Percentiles rank a stretch among this genome's conserved stretches.
These are phyloP conservation scores for Channa maculata DNA, from an alignment of 2,113 vertebrate genomes.

Conservation along the genomic window DNA sequence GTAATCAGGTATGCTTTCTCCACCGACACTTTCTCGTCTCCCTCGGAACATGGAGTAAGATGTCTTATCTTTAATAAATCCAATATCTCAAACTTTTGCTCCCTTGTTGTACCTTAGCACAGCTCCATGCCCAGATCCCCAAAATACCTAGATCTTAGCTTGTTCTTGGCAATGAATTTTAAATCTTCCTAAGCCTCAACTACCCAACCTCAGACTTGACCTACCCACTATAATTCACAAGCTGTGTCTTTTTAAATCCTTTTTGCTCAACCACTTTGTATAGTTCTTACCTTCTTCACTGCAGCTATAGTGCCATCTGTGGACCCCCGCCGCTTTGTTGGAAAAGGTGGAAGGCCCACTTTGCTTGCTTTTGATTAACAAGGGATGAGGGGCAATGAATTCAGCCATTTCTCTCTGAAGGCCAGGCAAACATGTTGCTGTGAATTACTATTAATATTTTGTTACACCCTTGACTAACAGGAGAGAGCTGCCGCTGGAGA, in stretches of 20 bases:
- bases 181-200: constrained; percentile 40
- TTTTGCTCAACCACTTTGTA: constrained; percentile 68
- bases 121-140: constrained; percentile 23
- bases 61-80: constrained; percentile 47
- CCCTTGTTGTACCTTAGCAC: constrained; percentile 52
- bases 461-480: constrained; percentile 21
- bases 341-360: constrained; percentile 54
- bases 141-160: constrained; percentile 27
- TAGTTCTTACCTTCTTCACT: constrained; percentile 59
- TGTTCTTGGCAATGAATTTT: constrained; percentile 54
- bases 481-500: constrained; percentile 12
- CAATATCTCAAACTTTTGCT: constrained; percentile 40
- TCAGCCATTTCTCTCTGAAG: constrained; percentile 43
- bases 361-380: constrained; percentile 35
- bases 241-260: constrained; percentile 58
- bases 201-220: constrained; percentile 34
- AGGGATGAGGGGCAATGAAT: constrained; percentile 44
- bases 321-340: constrained; percentile 48
- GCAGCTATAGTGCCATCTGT: constrained; percentile 75
- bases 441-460: constrained; percentile 8
- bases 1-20: constrained; percentile 86
- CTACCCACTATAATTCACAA: constrained; percentile 44
- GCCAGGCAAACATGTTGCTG: constrained; percentile 13
- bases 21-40: constrained; percentile 34
- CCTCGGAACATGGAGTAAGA: constrained; percentile 42